These are phyloP conservation scores for Pangasius macronema DNA, from an alignment of 2,797 vertebrate genomes.

Conservation along the genomic window DNA sequence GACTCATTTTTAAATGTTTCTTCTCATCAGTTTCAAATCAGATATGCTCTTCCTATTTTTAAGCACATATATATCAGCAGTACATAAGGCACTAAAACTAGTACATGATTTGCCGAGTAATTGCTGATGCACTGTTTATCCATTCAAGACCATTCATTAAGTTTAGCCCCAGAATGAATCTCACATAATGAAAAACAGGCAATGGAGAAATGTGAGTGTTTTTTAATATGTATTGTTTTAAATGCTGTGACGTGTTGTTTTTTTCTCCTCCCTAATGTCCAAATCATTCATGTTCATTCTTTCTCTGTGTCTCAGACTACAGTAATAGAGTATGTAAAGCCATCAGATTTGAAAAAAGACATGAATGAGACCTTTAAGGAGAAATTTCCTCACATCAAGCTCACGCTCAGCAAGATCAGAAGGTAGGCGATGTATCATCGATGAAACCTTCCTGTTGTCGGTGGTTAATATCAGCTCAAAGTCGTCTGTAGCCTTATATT, in stretches of 20 bases:
- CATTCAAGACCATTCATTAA: not conserved
- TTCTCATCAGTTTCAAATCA: too few relatives aligned
- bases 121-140: not conserved
- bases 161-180: not conserved
- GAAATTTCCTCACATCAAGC: conserved; percentile 94
- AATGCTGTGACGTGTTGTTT: not conserved
- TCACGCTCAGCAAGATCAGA: conserved; percentile 96
- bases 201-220: not conserved
- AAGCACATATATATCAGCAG: not conserved
- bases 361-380: conserved; percentile 98
- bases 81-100: not conserved
- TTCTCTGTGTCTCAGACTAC: conserved; percentile 81
- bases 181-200: not conserved
- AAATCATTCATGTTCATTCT: not conserved
- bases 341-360: conserved; percentile 95
- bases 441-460: not conserved
- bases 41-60: not conserved
- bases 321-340: conserved; percentile 96
- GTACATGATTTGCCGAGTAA: not conserved
- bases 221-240: not conserved
- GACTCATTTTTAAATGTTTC: not conserved
- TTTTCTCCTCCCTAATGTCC: not conserved
- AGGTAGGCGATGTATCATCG: conserved; percentile 73
- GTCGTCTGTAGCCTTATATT: not conserved
- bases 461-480: not conserved